A percentile compares a stretch with the other conserved stretches of the same genome.
Conservation (phyloP, 2,113 vertebrate species). For the Ciconia boyciana region DNA sequence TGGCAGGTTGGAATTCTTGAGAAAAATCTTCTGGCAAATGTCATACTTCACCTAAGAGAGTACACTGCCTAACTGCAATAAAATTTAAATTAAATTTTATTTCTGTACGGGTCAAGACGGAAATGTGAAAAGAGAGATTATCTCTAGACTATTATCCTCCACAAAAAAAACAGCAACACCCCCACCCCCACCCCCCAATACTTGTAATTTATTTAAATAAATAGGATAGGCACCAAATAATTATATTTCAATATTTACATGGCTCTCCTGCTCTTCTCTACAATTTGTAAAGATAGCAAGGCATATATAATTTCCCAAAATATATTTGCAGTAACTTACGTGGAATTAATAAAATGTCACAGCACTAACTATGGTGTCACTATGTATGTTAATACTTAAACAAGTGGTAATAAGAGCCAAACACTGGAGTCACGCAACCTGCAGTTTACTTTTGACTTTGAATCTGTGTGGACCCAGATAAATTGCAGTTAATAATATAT, state of each 20-base stretch:
- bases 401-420: neutral
- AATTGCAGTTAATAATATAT: neutral
- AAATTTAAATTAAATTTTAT: neutral
- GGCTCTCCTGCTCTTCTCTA: neutral
- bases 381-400: neutral
- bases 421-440: neutral
- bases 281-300: neutral
- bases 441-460: neutral
- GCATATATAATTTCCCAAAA: neutral
- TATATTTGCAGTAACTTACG: neutral
- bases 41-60: neutral
- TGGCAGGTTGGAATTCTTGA: neutral
- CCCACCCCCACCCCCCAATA: rapidly evolving
- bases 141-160: neutral
- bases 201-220: neutral
- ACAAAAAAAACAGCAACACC: neutral
- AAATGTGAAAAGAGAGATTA: neutral
- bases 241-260: neutral
- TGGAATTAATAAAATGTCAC: neutral
- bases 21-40: neutral
- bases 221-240: neutral
- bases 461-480: neutral
- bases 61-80: neutral
- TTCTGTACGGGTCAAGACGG: neutral
- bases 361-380: neutral